Evolutionary conservation across 2,888 invertebrate species (phyloP), one percentile per base, ranked within the genome.

Genomic region (Agapostemon virescens): DNA sequence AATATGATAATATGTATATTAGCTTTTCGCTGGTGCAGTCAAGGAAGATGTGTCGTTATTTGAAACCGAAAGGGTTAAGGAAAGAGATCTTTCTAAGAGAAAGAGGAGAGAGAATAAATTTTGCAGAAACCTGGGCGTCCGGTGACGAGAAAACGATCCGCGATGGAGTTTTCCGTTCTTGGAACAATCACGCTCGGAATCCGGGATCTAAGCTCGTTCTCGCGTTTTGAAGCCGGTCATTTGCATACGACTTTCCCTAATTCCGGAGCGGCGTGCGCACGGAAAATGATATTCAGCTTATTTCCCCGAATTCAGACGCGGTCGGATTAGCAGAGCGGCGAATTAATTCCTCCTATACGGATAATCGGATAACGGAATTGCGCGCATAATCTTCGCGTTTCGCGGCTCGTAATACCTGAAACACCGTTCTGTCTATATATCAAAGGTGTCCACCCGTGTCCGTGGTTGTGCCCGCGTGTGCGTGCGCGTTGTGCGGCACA

Each of bases 341-440:
- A 68, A 79, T 77, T 77, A 77, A 70, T 76, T 77, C 66, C 67
- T 36, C 38, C 52, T 36, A 49, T 71, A 67, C 49, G 77, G 45
- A 66, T 79, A 76, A 81, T 81, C 81, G 68, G 76, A 75, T 82
- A 69, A 70, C 36, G 61, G 70, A 68, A 70, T 77, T 69, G 40
- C 63, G 20, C 68, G 67, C 70, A 81, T 74, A 82, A 82, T 81
- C 70, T 68, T 82, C 64, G 61, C 73, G 66, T 74, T 70, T 74
- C 74, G 30, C 68, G 61, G 67, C 38, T n/a, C 30, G 69, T 67
- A 81, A 81, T 66, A 68, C 79, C 36, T 38, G 23, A 9, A 30
- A 30, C 58, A 30, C 20, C 36, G 63, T 20, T 17, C 36, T 11
- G 36, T 52, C 42, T 69, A 45, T 30, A 45, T 79, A 74, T 67